A percentile compares a stretch with the other conserved stretches of the same genome.
phyloP scores from a whole-genome alignment of 2,113 vertebrate genomes.

The Macroglossus sobrinus region DNA sequence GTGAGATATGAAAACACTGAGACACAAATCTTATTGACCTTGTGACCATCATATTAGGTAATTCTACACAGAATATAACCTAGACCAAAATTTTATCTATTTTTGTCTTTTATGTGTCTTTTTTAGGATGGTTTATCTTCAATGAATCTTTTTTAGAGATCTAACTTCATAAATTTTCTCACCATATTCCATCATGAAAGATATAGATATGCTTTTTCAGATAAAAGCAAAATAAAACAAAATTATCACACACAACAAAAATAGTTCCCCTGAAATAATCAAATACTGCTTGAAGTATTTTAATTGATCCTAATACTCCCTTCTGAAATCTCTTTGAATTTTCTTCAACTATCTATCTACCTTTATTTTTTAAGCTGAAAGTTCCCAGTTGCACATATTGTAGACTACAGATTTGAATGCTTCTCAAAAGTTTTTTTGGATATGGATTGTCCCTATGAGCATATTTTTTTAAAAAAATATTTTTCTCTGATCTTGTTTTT shows the following conservation, averaged over 20 bases:
- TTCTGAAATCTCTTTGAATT: conserved; percentile 38
- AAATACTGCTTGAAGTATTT: not conserved
- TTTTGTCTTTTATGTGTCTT: not conserved
- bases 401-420: not conserved
- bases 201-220: not conserved
- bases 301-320: not conserved
- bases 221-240: not conserved
- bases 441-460: not conserved
- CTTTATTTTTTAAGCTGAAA: conserved; percentile 16
- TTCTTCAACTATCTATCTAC: not conserved
- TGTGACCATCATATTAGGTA: not conserved
- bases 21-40: not conserved
- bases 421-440: not conserved
- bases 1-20: not conserved
- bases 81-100: not conserved
- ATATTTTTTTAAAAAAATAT: not conserved
- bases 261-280: not conserved
- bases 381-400: conserved; percentile 31
- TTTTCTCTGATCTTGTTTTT: not conserved
- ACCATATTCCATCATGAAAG: not conserved
- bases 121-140: not conserved
- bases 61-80: not conserved
- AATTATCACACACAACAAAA: not conserved
- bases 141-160: conserved; percentile 1
- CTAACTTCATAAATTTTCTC: not conserved